These are phyloP conservation scores for Ischnura elegans DNA, from an alignment of 2,888 invertebrate species.

Conservation along the genomic window DNA sequence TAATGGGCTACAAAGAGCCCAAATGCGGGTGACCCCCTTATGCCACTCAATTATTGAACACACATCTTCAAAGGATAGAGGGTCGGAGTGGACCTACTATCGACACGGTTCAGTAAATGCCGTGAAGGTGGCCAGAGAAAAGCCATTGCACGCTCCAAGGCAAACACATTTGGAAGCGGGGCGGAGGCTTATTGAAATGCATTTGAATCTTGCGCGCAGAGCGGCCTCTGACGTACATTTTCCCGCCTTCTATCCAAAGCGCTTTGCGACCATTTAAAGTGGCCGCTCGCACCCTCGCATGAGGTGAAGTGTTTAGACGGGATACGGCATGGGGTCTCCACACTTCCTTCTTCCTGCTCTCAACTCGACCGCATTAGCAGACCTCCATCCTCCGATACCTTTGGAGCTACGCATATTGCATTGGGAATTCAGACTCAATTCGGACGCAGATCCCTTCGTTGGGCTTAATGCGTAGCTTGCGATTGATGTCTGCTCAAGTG, in stretches of 20 bases:
- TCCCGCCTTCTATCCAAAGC: not conserved
- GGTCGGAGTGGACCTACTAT: not conserved
- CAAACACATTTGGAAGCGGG: not conserved
- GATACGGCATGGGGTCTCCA: not conserved
- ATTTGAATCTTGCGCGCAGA: not conserved
- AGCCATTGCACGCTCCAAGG: not conserved
- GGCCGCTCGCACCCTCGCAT: not conserved
- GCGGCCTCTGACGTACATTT: not conserved
- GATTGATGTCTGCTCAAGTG: constrained; percentile 17
- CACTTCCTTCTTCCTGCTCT: not conserved
- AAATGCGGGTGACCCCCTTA: too few species aligned
- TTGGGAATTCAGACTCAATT: not conserved
- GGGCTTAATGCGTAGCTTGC: not conserved
- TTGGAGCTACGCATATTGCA: not conserved
- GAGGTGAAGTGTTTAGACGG: not conserved
- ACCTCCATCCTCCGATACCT: not conserved
- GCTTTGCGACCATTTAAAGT: too few species aligned
- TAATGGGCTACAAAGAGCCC: too few species aligned
- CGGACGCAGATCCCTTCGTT: not conserved
- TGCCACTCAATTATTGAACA: not conserved
- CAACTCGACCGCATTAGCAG: not conserved
- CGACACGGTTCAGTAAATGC: not conserved
- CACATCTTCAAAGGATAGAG: not conserved
- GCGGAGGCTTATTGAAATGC: not conserved
- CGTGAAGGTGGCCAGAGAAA: not conserved